These are phyloP conservation scores for Takifugu rubripes DNA, from an alignment of 2,797 vertebrate genomes.

Conservation along the genomic window DNA sequence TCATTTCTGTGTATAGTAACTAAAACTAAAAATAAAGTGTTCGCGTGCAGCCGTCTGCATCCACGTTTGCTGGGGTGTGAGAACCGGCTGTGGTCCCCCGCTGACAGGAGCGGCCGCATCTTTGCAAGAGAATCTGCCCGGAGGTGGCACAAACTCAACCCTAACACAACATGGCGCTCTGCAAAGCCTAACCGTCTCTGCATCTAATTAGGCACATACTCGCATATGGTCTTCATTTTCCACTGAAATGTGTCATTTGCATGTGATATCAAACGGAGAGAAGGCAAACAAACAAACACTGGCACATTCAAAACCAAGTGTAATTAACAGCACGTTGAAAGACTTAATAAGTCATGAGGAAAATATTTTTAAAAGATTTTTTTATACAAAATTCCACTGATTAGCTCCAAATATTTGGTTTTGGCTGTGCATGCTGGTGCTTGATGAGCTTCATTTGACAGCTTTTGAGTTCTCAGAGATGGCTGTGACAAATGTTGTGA, in stretches of 20 bases:
- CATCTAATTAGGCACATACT: slow-evolving; percentile 88
- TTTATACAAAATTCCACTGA: slow-evolving; percentile 56
- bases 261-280: slow-evolving; percentile 87
- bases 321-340: slow-evolving; percentile 88
- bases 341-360: slow-evolving; percentile 84
- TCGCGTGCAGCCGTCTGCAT: slow-evolving; percentile 16
- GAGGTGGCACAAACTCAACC: slow-evolving; percentile 61
- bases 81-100: slow-evolving; percentile 48
- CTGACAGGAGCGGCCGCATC: slow-evolving; percentile 54
- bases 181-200: slow-evolving; percentile 78
- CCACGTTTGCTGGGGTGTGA: slow-evolving; percentile 5
- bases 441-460: slow-evolving; percentile 43
- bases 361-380: slow-evolving; percentile 78
- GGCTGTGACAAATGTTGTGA: slow-evolving; percentile 8
- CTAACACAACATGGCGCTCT: slow-evolving; percentile 74
- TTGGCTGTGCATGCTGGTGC: slow-evolving; percentile 57
- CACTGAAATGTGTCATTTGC: slow-evolving; percentile 88
- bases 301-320: slow-evolving; percentile 83
- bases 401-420: slow-evolving; percentile 71
- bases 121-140: slow-evolving; percentile 58
- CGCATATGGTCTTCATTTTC: slow-evolving; percentile 93
- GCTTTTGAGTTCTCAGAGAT: slow-evolving; percentile 30
- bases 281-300: slow-evolving; percentile 79
- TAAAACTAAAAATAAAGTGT: background rate
- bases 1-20: too few relatives aligned